A percentile compares a stretch with the other conserved stretches of the same genome.
These are phyloP conservation scores for Carterocephalus palaemon DNA, from an alignment of 2,888 invertebrate genomes.

Conservation along the genomic window DNA sequence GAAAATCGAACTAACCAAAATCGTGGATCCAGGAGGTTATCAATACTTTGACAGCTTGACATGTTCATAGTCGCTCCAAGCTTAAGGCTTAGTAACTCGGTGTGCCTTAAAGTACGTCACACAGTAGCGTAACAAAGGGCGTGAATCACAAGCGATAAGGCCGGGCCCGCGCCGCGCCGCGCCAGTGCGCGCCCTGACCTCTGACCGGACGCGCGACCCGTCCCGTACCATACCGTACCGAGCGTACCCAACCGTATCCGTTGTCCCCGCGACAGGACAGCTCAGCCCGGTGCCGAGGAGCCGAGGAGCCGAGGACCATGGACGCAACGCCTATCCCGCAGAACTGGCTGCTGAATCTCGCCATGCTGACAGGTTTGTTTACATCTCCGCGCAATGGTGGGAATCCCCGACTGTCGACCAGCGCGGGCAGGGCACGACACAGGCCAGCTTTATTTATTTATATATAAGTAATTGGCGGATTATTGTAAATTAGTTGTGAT, in stretches of 20 bases:
- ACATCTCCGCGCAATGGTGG: neutral
- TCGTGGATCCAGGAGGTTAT: too few species aligned
- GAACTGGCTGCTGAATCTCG: constrained; percentile 55
- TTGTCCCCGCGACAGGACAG: too few species aligned
- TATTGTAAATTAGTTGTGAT: too few species aligned
- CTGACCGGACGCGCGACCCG: constrained; percentile 64
- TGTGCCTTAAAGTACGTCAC: constrained; percentile 6
- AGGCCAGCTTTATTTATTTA: too few species aligned
- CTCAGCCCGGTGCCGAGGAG: neutral
- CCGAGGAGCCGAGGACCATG: constrained; percentile 5
- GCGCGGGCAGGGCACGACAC: too few species aligned
- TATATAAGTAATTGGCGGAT: too few species aligned
- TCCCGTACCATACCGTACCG: constrained; percentile 47
- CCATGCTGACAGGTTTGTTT: constrained; percentile 48
- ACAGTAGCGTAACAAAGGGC: constrained; percentile 13
- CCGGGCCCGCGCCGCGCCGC: constrained; percentile 33
- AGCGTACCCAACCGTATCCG: too few species aligned
- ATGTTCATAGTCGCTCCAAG: too few species aligned
- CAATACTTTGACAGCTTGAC: too few species aligned
- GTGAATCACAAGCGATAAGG: constrained; percentile 53
- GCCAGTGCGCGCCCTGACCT: constrained; percentile 60
- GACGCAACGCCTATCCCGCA: constrained; percentile 36
- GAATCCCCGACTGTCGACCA: too few species aligned
- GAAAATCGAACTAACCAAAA: too few species aligned
- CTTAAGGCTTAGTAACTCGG: too few species aligned